Evolutionary conservation across 2,113 vertebrate species (phyloP).

Genomic region (Hassar affinis): DNA sequence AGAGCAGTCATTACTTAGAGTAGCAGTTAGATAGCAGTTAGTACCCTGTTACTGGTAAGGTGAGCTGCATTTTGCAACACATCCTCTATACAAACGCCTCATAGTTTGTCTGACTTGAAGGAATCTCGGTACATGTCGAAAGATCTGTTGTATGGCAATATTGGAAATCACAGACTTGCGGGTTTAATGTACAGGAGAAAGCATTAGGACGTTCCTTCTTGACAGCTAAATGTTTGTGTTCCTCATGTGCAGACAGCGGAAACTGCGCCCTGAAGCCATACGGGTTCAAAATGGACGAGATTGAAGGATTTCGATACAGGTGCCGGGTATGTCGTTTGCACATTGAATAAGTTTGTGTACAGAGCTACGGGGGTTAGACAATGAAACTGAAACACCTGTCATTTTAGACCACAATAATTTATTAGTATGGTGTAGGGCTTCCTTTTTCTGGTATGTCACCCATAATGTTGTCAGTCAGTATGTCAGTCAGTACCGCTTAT

Average conservation of each 20-base stretch:
- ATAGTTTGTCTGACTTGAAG: background rate
- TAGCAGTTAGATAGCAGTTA: too few species aligned
- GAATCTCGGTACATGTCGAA: too few species aligned
- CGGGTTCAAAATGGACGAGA: slow-evolving; percentile 84
- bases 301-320: slow-evolving; percentile 86
- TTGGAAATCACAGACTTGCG: background rate
- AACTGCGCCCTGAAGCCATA: slow-evolving; percentile 76
- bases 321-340: slow-evolving; percentile 80
- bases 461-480: too few species aligned
- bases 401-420: too few species aligned
- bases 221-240: background rate
- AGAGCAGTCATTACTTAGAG: background rate
- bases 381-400: too few species aligned
- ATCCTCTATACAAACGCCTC: background rate
- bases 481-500: too few species aligned
- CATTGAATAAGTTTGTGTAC: too few species aligned
- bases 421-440: too few species aligned
- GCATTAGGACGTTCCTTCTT: background rate
- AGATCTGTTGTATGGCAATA: background rate
- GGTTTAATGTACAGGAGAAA: background rate
- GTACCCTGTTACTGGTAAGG: background rate
- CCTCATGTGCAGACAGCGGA: slow-evolving; percentile 63
- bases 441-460: too few species aligned
- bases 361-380: too few species aligned
- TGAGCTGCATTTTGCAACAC: background rate